Evolutionary conservation across 1,140 invertebrate genomes (phyloP), one percentile per base, ranked within the genome.

Genomic region (Heliconius eleuchia): DNA sequence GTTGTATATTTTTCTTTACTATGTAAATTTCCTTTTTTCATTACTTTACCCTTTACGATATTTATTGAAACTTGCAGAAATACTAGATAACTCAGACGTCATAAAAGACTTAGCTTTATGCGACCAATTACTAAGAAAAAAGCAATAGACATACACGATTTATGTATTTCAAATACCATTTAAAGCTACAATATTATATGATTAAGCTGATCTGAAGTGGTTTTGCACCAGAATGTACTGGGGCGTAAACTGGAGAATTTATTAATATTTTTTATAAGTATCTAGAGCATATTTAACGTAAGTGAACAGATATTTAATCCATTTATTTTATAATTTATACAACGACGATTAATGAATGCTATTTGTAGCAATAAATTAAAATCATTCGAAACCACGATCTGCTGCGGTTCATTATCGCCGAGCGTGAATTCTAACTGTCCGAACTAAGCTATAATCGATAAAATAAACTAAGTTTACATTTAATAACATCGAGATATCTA

Each of bases 361-460:
- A 66, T 66, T 66, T 66, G 60, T 23, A 66, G 60, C 27, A 16
- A 66, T 66, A 66, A 66, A 66, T 66, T 66, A 66, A 66, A 66
- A 66, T 66, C 60, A 66, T 66, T 66, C n/a, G 60, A 66, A 66
- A 66, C 60, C 60, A 66, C 60, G 60, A 66, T 66, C 60, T 23
- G 27, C 60, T 66, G 60, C 60, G 60, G 60, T 66, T 66, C 60
- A 66, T 66, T 66, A 66, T 66, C 60, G 27, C 60, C 27, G 23
- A 30, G 27, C 60, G 60, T 66, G 30, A 66, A 66, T 66, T 66
- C 60, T 66, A 66, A 66, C 60, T 66, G 60, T 66, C 60, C 60
- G 60, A 66, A 66, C 60, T 66, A 66, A 66, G 60, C 60, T 66
- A 30, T 66, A 66, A 66, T 66, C 60, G 60, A 66, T 66, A 18